Evolutionary conservation across 2,797 vertebrate species (phyloP), one percentile per base, ranked within the genome.

Genomic region (Lophotriccus pileatus): DNA sequence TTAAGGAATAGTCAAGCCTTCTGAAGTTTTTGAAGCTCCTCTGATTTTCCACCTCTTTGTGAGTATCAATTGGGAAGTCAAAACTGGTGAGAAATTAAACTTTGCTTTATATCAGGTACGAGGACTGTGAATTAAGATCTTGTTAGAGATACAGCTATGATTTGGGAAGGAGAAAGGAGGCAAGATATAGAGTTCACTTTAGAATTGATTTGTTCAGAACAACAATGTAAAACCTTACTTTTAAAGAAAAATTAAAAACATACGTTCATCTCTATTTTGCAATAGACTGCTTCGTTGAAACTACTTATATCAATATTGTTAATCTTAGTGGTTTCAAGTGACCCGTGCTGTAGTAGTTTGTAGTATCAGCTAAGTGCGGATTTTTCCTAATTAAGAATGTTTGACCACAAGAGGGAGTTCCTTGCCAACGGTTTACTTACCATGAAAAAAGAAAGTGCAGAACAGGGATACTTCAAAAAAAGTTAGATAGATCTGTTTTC

Each of bases 321-420:
- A 94, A 96, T 97, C 94, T 95, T 96, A 96, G 95, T 91, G 72
- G 37, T 89, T 98, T 97, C 92, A 95, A 94, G 94, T 94, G 87
- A 96, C 59, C 63, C 91, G 53, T 69, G 56, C 89, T 97, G 77
- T 96, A 97, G 93, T 93, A 96, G 94, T 96, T 72, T 53, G 77
- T 84, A 87, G 73, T 77, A 90, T 92, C 60, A 69, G 39, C 53
- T 62, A 56, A 60, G 91, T 12, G 47, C 17, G 81, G 41, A 80
- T 50, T 96, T 56, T 80, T 46, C 86, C 89, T 93, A 97, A 97
- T 97, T 97, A 97, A 93, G 94, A 94, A 93, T 81, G 36, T 97
- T 97, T 93, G 94, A 98, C 99, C 99, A 99, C 99, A 99, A 99
- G 99, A 99, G 99, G 99, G 99, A 98, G 99, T 99, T 98, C 98